Conservation (phyloP, 1,140 invertebrate genomes). For the Drosophila tsacasi region DNA sequence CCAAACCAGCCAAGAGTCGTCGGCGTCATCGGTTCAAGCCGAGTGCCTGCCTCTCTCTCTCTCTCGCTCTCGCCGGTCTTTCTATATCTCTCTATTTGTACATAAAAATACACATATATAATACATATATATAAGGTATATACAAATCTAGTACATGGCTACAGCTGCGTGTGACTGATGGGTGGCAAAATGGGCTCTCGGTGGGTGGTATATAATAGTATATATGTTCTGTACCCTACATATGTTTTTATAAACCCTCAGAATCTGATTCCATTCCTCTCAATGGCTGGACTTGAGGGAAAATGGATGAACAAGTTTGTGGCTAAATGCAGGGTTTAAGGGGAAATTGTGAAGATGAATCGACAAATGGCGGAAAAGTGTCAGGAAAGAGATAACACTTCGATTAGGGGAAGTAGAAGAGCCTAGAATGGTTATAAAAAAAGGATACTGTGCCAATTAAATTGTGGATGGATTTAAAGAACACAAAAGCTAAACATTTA, state of each 20-base stretch:
- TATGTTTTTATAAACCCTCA: conserved; percentile 31
- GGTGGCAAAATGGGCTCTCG: conserved; percentile 18
- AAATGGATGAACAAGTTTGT: conserved; percentile 4
- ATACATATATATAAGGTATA: conserved; percentile 9
- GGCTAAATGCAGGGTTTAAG: conserved; percentile 2
- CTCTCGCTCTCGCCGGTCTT: conserved; percentile 12
- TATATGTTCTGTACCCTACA: conserved; percentile 8
- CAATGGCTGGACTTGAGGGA: conserved; percentile 9
- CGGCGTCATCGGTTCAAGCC: conserved; percentile 49
- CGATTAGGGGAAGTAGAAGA: not conserved
- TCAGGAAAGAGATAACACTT: conserved; percentile 19
- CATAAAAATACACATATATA: not conserved
- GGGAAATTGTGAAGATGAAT: conserved; percentile 9
- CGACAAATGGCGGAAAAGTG: conserved; percentile 16
- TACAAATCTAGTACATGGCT: conserved; percentile 47
- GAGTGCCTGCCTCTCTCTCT: conserved; percentile 19
- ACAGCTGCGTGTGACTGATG: conserved; percentile 38
- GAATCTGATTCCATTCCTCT: conserved; percentile 10
- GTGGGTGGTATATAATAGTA: conserved; percentile 21
- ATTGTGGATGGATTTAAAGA: not conserved
- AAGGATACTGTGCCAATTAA: conserved; percentile 20
- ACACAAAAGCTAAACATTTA: not conserved
- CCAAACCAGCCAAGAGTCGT: conserved; percentile 56
- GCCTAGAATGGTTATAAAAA: not conserved
- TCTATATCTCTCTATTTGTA: conserved; percentile 29